A percentile compares a stretch with the other conserved stretches of the same genome.
These are phyloP conservation scores for Trialeurodes vaporariorum DNA, from an alignment of 1,140 invertebrate genomes.

Conservation along the genomic window DNA sequence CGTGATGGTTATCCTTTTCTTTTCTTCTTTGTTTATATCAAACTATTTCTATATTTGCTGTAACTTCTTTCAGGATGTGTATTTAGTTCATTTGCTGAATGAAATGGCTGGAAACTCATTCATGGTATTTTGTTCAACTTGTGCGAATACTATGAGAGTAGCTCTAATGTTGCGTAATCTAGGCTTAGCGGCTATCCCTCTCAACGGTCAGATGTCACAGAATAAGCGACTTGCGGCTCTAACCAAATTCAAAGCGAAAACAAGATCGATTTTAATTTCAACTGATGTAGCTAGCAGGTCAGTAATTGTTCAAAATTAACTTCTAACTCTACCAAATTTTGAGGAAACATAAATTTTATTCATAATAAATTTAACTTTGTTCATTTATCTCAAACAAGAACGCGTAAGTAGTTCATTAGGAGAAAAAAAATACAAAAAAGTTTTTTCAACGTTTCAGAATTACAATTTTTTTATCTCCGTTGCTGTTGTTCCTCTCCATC, in stretches of 20 bases:
- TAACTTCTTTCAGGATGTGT: slow-evolving; percentile 62
- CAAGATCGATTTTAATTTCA: slow-evolving; percentile 77
- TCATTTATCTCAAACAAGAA: too few relatives aligned
- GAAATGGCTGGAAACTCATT: slow-evolving; percentile 92
- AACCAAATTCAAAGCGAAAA: slow-evolving; percentile 87
- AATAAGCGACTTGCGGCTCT: slow-evolving; percentile 83
- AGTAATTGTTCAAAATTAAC: slow-evolving; percentile 20
- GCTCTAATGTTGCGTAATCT: slow-evolving; percentile 79
- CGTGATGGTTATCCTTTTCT: too few relatives aligned
- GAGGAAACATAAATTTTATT: neutral
- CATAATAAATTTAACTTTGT: too few relatives aligned
- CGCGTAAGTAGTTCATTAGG: too few relatives aligned
- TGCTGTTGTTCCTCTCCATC: too few relatives aligned
- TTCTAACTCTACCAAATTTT: neutral
- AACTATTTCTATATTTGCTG: slow-evolving; percentile 10
- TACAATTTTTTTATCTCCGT: too few relatives aligned
- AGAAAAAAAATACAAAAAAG: too few relatives aligned
- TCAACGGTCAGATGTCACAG: slow-evolving; percentile 96
- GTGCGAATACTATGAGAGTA: slow-evolving; percentile 77
- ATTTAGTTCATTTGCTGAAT: slow-evolving; percentile 91
- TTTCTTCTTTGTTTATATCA: too few relatives aligned
- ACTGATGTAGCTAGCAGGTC: slow-evolving; percentile 96
- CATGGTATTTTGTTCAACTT: slow-evolving; percentile 95
- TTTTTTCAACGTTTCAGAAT: too few relatives aligned
- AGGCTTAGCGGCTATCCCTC: slow-evolving; percentile 80